Evolutionary conservation across 1,140 invertebrate species (phyloP).

Genomic region (Wasmannia auropunctata): DNA sequence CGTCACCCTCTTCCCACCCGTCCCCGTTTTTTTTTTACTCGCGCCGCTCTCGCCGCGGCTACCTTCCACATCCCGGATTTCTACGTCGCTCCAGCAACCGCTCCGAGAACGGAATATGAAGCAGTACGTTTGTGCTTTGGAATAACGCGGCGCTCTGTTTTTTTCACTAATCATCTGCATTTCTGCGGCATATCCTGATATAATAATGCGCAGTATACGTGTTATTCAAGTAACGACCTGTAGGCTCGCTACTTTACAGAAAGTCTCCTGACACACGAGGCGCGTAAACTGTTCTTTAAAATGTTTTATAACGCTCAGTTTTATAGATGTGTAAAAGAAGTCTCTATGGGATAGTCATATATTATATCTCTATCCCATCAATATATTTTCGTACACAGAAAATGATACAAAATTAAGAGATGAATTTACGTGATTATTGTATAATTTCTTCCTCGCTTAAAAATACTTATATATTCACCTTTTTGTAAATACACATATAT

Average conservation of each 20-base stretch:
- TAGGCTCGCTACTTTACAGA: neutral
- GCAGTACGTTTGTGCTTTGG: neutral
- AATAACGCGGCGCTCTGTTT: constrained; percentile 6
- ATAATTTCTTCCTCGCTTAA: neutral
- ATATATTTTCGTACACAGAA: neutral
- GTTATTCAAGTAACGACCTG: neutral
- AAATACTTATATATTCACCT: neutral
- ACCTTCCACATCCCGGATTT: constrained; percentile 3
- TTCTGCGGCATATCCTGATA: neutral
- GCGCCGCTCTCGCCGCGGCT: constrained; percentile 5
- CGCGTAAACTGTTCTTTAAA: constrained; percentile 37
- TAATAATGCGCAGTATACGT: constrained; percentile 28
- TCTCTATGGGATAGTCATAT: neutral
- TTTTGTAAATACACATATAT: neutral
- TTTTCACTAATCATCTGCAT: neutral
- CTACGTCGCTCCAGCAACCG: neutral
- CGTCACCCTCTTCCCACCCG: constrained; percentile 31
- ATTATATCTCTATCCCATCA: neutral
- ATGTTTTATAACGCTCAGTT: constrained; percentile 30
- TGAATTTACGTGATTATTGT: neutral
- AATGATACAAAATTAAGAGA: neutral
- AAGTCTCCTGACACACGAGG: neutral
- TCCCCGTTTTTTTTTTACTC: neutral
- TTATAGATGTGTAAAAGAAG: constrained; percentile 28
- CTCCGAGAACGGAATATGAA: constrained; percentile 38